A percentile compares a stretch with the other conserved stretches of the same genome.
Conservation (phyloP, 2,113 vertebrate species). For the Grantiella picta region DNA sequence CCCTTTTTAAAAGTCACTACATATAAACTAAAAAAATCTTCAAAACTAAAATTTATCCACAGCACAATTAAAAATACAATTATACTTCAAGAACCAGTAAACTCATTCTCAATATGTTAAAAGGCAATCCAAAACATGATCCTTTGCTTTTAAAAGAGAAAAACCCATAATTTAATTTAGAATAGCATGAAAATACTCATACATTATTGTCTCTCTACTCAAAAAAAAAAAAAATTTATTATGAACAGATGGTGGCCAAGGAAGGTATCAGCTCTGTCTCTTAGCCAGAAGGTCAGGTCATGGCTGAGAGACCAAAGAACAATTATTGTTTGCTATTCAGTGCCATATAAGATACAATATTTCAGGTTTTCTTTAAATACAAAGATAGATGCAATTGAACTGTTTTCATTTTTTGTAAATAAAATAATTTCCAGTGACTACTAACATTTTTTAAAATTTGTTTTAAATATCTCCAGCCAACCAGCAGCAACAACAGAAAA, state of each 20-base stretch:
- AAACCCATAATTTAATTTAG: background rate
- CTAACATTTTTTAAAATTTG: background rate
- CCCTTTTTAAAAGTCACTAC: background rate
- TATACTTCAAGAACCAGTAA: background rate
- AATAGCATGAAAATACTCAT: background rate
- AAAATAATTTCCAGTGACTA: slow-evolving; percentile 6
- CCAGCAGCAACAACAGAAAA: background rate
- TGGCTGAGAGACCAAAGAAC: slow-evolving; percentile 73
- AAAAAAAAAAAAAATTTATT: slow-evolving; percentile 60
- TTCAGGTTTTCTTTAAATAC: slow-evolving; percentile 26
- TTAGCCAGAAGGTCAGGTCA: slow-evolving; percentile 74
- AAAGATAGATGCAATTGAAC: background rate
- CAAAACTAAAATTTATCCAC: background rate
- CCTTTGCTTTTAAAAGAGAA: background rate
- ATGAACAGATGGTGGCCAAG: slow-evolving; percentile 69
- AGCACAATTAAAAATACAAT: slow-evolving; percentile 12
- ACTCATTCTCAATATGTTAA: background rate
- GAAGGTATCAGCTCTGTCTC: slow-evolving; percentile 46
- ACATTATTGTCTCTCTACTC: background rate
- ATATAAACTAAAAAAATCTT: background rate
- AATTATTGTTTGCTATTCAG: slow-evolving; percentile 58
- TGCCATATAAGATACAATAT: slow-evolving; percentile 35
- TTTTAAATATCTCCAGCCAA: background rate
- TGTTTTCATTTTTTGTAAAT: background rate
- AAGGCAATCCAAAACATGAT: background rate